Evolutionary conservation across 2,888 invertebrate species (phyloP).

Genomic region (Xanthia icteritia): DNA sequence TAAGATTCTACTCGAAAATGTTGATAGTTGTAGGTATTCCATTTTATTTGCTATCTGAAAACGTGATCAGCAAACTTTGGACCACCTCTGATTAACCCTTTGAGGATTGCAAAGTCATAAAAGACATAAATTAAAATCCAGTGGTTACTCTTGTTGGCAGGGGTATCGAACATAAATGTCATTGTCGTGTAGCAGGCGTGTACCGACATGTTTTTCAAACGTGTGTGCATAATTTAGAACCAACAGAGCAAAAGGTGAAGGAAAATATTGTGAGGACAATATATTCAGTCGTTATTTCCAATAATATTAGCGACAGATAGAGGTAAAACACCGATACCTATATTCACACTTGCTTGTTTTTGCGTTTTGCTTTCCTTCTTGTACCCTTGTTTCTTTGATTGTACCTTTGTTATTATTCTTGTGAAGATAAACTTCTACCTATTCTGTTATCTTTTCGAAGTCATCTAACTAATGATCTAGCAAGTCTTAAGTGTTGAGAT

Average conservation of each 20-base stretch:
- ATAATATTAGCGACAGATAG: background rate
- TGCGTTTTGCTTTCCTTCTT: constrained; percentile 1
- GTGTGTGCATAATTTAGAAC: constrained; percentile 56
- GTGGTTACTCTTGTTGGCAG: constrained; percentile 47
- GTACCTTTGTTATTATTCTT: constrained; percentile 5
- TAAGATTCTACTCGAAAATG: background rate
- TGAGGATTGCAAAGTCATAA: constrained; percentile 10
- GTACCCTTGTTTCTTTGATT: background rate
- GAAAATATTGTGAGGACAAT: constrained; percentile 44
- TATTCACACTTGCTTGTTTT: background rate
- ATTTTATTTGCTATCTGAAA: background rate
- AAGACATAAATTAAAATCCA: constrained; percentile 20
- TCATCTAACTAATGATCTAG: constrained; percentile 23
- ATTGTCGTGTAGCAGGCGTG: constrained; percentile 56
- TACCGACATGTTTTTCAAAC: constrained; percentile 56
- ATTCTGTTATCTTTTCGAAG: constrained; percentile 17
- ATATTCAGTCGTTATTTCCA: constrained; percentile 11
- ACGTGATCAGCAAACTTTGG: background rate
- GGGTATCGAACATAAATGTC: constrained; percentile 56
- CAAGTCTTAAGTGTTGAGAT: constrained; percentile 21
- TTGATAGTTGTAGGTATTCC: background rate
- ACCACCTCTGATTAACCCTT: background rate
- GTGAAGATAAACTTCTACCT: constrained; percentile 15
- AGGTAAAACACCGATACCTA: background rate
- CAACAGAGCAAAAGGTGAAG: constrained; percentile 62